These are phyloP conservation scores for Gymnodraco acuticeps DNA, from an alignment of 2,797 vertebrate species.

Conservation along the genomic window DNA sequence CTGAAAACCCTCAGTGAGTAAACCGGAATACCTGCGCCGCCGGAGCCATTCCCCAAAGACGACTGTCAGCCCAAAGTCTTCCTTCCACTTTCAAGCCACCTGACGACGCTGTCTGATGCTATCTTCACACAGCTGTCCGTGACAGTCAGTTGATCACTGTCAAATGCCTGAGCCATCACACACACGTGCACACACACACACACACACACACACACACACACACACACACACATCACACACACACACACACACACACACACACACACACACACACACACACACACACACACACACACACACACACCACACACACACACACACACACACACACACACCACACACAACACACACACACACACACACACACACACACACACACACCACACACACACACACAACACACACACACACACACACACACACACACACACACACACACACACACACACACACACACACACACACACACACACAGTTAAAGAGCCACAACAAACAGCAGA, in stretches of 20 bases:
- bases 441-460: constrained; percentile 5
- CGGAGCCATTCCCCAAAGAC: constrained; percentile 11
- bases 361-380: constrained; percentile 11
- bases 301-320: no score
- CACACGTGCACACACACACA: constrained; percentile 5
- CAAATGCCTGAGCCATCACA: constrained; percentile 42
- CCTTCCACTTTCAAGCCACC: constrained; percentile 42
- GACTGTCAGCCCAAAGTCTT: constrained; percentile 7
- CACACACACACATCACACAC: no score
- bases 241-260: neutral
- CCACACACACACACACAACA: constrained; percentile 9
- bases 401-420: constrained; percentile 11
- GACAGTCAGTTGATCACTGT: constrained; percentile 59
- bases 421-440: neutral
- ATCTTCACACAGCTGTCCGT: constrained; percentile 63
- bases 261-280: no score
- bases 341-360: no score
- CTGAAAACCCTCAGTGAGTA: constrained; percentile 1
- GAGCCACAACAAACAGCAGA: constrained; percentile 51
- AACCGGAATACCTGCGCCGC: constrained; percentile 26
- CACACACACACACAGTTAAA: constrained; percentile 14
- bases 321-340: constrained; percentile 9
- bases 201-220: neutral
- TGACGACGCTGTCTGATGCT: constrained; percentile 50
- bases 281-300: no score